Evolutionary conservation across 2,888 invertebrate genomes (phyloP).

Genomic region (Drosophila diplacantha): DNA sequence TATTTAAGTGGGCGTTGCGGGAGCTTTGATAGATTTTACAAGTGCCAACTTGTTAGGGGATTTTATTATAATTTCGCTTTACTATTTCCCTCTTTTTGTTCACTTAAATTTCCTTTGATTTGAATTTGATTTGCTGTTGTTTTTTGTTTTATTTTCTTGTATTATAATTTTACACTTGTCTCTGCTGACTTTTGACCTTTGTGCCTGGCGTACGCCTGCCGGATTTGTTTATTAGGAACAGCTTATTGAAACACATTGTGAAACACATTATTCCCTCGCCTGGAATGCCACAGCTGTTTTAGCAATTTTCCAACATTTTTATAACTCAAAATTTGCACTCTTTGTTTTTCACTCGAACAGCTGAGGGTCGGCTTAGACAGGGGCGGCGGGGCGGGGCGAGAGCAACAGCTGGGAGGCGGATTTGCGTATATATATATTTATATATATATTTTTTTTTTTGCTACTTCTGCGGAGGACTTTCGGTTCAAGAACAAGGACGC

Average conservation of each 20-base stretch:
- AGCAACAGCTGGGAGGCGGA: constrained; percentile 41
- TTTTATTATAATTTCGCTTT: not conserved
- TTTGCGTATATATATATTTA: constrained; percentile 1
- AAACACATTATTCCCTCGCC: constrained; percentile 4
- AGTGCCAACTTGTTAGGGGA: constrained; percentile 8
- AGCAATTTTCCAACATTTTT: constrained; percentile 12
- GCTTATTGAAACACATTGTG: constrained; percentile 59
- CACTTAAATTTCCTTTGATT: constrained; percentile 24
- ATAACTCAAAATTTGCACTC: not conserved
- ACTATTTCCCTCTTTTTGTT: not conserved
- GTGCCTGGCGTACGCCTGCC: constrained; percentile 33
- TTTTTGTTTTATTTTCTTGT: not conserved
- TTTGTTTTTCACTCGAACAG: constrained; percentile 15
- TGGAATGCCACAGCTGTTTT: constrained; percentile 43
- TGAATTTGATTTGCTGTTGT: constrained; percentile 23
- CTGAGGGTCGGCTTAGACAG: constrained; percentile 17
- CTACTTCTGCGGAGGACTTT: constrained; percentile 13
- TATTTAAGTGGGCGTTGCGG: constrained; percentile 17
- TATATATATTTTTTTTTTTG: not conserved
- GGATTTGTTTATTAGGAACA: constrained; percentile 55
- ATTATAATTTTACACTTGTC: constrained; percentile 22
- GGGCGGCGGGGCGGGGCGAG: constrained; percentile 2
- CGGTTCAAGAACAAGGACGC: constrained; percentile 65
- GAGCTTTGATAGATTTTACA: constrained; percentile 22
- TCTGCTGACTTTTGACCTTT: constrained; percentile 46